Conservation (phyloP, 2,113 vertebrate genomes). For the Alexandromys fortis region DNA sequence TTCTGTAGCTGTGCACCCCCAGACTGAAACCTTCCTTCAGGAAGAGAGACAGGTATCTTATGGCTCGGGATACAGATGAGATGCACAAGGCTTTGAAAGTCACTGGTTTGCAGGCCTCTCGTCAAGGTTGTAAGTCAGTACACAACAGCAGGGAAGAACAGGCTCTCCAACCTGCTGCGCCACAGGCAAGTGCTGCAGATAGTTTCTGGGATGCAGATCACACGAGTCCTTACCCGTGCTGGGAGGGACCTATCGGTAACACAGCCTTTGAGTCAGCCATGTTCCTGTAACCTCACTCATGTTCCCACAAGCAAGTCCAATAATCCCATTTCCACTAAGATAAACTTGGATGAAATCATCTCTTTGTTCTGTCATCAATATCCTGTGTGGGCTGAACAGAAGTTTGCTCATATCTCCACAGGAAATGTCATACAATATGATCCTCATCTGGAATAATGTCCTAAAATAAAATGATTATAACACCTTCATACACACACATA, state of each 20-base stretch:
- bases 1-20: no score
- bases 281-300: no score
- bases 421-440: neutral
- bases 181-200: neutral
- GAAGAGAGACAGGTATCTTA: neutral
- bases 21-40: neutral
- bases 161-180: no score
- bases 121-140: neutral
- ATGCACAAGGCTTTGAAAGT: neutral
- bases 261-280: neutral
- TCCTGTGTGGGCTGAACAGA: neutral
- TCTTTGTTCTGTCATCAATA: neutral
- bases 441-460: neutral
- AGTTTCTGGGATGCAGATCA: no score
- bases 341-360: neutral
- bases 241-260: neutral
- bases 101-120: neutral
- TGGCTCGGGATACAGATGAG: neutral
- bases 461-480: neutral
- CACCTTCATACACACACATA: neutral
- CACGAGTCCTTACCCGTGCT: neutral
- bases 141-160: neutral
- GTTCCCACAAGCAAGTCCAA: neutral
- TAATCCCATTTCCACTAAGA: neutral
- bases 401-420: neutral